Percentiles rank a stretch among this genome's conserved stretches.
Conservation (phyloP, 2,113 vertebrate species). For the Stegostoma tigrinum region DNA sequence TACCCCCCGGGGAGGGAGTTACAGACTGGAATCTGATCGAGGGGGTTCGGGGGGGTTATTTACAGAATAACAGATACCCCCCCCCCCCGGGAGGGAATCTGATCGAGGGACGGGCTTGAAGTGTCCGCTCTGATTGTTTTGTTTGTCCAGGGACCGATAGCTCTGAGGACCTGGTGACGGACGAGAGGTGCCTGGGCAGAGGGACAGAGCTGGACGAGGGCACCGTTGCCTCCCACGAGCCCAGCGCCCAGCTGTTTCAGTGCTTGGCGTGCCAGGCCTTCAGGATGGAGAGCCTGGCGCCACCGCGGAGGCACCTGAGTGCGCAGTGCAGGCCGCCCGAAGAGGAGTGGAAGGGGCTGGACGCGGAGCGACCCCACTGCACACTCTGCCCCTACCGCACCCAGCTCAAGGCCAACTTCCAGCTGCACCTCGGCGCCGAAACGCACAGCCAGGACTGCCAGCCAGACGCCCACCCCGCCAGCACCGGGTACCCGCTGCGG, state of each 20-base stretch:
- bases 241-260: slow-evolving; percentile 46
- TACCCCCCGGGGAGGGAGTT: too few relatives aligned
- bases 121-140: neutral
- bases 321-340: slow-evolving; percentile 52
- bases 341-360: slow-evolving; percentile 55
- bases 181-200: neutral
- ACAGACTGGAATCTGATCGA: too few relatives aligned
- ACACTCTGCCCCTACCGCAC: slow-evolving; percentile 58
- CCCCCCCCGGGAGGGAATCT: neutral
- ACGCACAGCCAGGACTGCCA: slow-evolving; percentile 59
- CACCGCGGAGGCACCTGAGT: slow-evolving; percentile 52
- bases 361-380: slow-evolving; percentile 54
- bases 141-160: neutral
- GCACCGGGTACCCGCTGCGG: slow-evolving; percentile 40
- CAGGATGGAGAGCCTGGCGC: slow-evolving; percentile 54
- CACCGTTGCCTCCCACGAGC: slow-evolving; percentile 43
- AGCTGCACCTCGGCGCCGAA: slow-evolving; percentile 58
- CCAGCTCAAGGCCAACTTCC: slow-evolving; percentile 61
- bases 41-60: too few relatives aligned
- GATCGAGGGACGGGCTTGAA: neutral
- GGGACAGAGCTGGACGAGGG: neutral
- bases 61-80: too few relatives aligned
- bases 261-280: slow-evolving; percentile 58
- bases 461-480: slow-evolving; percentile 55
- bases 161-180: neutral